These are phyloP conservation scores for Lasioglossum pauxillum DNA, from an alignment of 2,888 invertebrate genomes.

Conservation along the genomic window DNA sequence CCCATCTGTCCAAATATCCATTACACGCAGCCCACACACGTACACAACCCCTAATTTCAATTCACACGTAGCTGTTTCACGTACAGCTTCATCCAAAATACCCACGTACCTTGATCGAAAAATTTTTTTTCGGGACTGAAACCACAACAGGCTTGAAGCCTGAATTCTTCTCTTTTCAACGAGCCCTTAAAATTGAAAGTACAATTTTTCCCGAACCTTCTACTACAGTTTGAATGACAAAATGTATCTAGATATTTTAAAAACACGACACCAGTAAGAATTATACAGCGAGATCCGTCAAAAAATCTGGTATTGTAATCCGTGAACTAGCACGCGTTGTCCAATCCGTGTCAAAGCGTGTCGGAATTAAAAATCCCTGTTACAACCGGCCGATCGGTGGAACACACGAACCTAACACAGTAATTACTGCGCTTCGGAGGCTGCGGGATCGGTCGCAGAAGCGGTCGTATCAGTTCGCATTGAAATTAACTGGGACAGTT, in stretches of 20 bases:
- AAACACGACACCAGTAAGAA: not conserved
- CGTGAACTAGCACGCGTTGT: not conserved
- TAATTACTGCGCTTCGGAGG: not conserved
- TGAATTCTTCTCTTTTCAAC: not conserved
- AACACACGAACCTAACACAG: not conserved
- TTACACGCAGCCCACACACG: conserved; percentile 39
- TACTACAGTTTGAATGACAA: not conserved
- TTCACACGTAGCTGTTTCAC: not conserved
- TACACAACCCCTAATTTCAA: conserved; percentile 19
- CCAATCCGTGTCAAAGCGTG: not conserved
- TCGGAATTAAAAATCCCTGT: not conserved
- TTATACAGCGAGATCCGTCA: not conserved
- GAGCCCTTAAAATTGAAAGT: not conserved
- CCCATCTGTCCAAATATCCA: conserved; percentile 46
- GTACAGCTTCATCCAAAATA: not conserved
- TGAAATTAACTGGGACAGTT: conserved; percentile 13
- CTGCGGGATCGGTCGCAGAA: not conserved
- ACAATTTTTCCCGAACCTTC: not conserved
- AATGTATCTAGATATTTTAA: not conserved
- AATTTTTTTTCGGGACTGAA: not conserved
- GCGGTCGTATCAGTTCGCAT: not conserved
- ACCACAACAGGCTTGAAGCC: not conserved
- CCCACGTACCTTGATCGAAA: not conserved
- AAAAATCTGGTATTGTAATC: not conserved
- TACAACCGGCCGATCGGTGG: not conserved